phyloP scores from a whole-genome alignment of 2,113 vertebrate genomes.

The Muscicapa adusta region DNA sequence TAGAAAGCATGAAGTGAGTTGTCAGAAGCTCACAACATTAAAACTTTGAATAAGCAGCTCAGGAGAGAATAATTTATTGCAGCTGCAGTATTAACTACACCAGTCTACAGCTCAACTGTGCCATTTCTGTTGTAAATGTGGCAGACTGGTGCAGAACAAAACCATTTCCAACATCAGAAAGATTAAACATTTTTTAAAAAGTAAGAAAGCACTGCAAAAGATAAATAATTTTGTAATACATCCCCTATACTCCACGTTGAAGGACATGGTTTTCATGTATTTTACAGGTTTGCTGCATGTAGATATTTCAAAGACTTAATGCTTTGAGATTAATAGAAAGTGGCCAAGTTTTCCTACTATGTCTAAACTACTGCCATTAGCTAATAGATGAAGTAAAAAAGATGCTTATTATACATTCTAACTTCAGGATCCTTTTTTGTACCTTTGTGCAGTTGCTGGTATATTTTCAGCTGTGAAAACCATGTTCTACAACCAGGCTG shows the following conservation, averaged over 20 bases:
- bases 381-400: neutral
- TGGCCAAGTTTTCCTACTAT: neutral
- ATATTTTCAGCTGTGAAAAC: neutral
- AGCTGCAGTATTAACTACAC: neutral
- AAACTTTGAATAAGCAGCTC: constrained; percentile 21
- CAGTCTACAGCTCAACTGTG: neutral
- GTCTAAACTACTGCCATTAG: neutral
- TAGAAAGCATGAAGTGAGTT: constrained; percentile 3
- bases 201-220: neutral
- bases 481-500: neutral
- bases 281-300: neutral
- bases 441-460: neutral
- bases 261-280: neutral
- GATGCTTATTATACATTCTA: neutral
- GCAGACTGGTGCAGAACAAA: neutral
- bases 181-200: neutral
- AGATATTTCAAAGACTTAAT: neutral
- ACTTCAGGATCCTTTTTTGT: neutral
- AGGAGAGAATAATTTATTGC: constrained; percentile 14
- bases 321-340: neutral
- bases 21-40: constrained; percentile 29
- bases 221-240: neutral
- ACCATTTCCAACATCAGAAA: neutral
- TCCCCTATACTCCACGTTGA: neutral
- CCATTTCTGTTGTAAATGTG: neutral